Conservation (phyloP, 1,140 invertebrate genomes). For the Caerostris extrusa region DNA sequence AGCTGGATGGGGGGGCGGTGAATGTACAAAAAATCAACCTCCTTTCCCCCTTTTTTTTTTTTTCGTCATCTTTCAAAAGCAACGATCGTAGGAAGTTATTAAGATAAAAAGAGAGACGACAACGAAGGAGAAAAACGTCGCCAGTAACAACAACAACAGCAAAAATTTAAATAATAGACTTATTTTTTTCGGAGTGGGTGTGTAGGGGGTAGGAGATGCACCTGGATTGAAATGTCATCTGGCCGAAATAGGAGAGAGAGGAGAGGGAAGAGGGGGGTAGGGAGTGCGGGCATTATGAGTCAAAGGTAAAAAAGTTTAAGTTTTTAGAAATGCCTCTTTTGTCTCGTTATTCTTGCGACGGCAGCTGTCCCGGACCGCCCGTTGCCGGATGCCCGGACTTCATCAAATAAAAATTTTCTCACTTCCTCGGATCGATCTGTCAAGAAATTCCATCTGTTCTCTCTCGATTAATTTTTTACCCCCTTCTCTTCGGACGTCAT, state of each 20-base stretch:
- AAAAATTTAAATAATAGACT: slow-evolving; percentile 7
- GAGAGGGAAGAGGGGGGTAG: neutral
- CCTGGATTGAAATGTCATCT: neutral
- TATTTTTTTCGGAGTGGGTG: neutral
- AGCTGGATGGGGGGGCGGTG: neutral
- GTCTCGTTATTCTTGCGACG: slow-evolving; percentile 18
- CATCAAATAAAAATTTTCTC: slow-evolving; percentile 30
- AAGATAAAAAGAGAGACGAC: neutral
- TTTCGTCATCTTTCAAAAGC: neutral
- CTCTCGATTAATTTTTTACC: too few relatives aligned
- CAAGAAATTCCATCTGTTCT: neutral
- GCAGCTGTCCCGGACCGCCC: neutral
- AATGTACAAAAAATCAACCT: neutral
- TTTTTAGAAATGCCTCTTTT: slow-evolving; percentile 36
- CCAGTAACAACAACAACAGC: neutral
- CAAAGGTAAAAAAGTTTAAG: slow-evolving; percentile 36
- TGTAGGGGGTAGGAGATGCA: neutral
- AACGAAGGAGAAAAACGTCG: neutral
- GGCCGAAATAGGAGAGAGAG: neutral
- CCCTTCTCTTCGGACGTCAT: neutral
- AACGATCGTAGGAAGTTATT: slow-evolving; percentile 7
- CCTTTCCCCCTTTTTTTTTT: too few relatives aligned
- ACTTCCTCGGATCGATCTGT: neutral
- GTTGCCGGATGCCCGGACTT: slow-evolving; percentile 6
- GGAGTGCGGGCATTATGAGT: neutral